Evolutionary conservation across 2,888 invertebrate genomes (phyloP), one percentile per base, ranked within the genome.

Genomic region (Siphlonurus alternatus): DNA sequence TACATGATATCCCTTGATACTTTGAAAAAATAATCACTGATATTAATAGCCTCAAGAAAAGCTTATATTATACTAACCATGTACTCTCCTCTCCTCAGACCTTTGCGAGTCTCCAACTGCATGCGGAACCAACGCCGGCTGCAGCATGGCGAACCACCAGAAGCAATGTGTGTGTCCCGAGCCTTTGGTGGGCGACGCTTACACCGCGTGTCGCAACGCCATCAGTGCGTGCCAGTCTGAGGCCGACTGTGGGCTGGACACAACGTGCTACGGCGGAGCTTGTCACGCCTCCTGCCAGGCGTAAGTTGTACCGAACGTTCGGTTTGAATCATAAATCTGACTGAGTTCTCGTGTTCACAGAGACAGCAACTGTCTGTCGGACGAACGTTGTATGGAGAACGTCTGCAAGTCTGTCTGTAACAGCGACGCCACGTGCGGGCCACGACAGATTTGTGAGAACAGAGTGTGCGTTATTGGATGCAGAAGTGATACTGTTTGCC

Each of bases 381-480:
- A 92, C 72, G 93, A 93, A 75, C 84, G 89, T 69, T 94, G 94
- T 74, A 84, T 92, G 68, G 81, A 84, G 64, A 91, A 90, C 59
- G 82, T 87, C 63, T 93, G 93, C 72, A 86, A 88, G 74, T 81
- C 87, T 1, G 85, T 93, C 25, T 94, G 93, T 72, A 93, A 92
- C 72, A 89, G 86, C 63, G 93, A 94, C 73, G 81, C 85, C 18
- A 85, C 87, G 66, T 94, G 93, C 72, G 83, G 83, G 22, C 79
- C 82, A 18, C 86, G 88, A 68, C 89, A 92, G 75, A 91, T 94
- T 70, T 94, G 94, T 72, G 88, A 89, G 74, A 89, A 88, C 71
- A 82, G 92, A 70, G 80, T 93, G 67, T 93, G 93, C 73, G 85
- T 89, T 72, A 83, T 86, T 70, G 94, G 94, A 60, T 94, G 94